Percentiles rank a stretch among this genome's conserved stretches.
Conservation (phyloP, 2,113 vertebrate species). For the Leptosomus discolor region DNA sequence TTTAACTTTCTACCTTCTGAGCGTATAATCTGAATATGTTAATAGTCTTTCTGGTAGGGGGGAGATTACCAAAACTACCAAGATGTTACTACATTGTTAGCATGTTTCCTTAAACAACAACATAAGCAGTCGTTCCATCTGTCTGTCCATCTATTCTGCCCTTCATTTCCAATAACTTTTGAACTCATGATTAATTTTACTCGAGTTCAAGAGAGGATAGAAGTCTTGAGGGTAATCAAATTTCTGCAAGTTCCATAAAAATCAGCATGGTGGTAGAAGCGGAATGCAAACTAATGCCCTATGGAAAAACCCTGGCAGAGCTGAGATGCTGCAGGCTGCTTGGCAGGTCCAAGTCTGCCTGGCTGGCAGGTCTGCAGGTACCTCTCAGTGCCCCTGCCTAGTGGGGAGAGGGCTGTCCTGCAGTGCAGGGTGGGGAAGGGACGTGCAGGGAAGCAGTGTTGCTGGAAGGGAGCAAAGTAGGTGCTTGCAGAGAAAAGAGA, state of each 20-base stretch:
- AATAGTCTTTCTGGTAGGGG: neutral
- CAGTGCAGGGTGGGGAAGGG: neutral
- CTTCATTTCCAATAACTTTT: slow-evolving; percentile 48
- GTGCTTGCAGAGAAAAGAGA: neutral
- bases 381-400: neutral
- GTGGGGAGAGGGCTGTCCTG: neutral
- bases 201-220: neutral
- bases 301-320: neutral
- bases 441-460: accelerated
- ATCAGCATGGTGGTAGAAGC: neutral
- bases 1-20: neutral
- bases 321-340: neutral
- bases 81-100: slow-evolving; percentile 1
- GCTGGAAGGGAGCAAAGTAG: neutral
- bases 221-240: neutral
- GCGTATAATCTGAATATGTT: neutral
- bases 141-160: slow-evolving; percentile 59
- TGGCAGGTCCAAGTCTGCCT: too few relatives aligned
- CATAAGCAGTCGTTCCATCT: slow-evolving; percentile 51
- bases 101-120: slow-evolving; percentile 39
- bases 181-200: slow-evolving; percentile 32
- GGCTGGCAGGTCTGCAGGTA: neutral
- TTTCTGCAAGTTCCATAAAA: neutral
- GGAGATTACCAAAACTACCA: neutral
- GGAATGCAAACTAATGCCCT: neutral